Base-by-base conservation (phyloP, 2,113 vertebrate species). In the Malurus elegans region DNA sequence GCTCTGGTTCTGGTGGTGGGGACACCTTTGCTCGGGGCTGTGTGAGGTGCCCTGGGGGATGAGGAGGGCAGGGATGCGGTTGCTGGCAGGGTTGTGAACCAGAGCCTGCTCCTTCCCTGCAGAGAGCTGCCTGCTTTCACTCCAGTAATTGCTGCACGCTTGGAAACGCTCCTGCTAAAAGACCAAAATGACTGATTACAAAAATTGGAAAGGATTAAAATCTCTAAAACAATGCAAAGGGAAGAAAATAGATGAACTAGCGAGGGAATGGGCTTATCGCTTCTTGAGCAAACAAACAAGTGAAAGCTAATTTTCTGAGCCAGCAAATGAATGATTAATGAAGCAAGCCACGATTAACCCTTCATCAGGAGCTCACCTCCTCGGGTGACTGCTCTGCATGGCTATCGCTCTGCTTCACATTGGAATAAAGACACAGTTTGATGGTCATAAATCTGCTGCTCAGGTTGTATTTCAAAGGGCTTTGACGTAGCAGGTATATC, bases 251-350 rank as follows among this genome's bases (percentile, higher is more conserved):
- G 75, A 85, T 69, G 90, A 94, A 76, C 67, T 34, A 84, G 64
- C 13, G 4, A 92, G 86, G 92, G 79, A 93, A 92, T 26, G 51
- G 89, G 84, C 81, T 96, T 94, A 96, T 91, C 89, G 34, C 73
- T 92, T 91, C 96, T 95, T 94, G 92, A 90, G 93, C 87, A 95
- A 96, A 96, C 92, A 97, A 96, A 94, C 93, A 95, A 95, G 90
- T 75, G 90, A 88, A 95, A 95, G 92, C 92, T 96, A 92, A 95
- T 96, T 97, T 94, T 95, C 92, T n/a, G 60, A 96, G 94, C 79
- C 88, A 92, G 90, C 94, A 88, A 90, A 90, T 96, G 95, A 96
- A 94, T 92, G 94, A 96, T 96, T 95, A 95, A 96, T 95, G 96
- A 95, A 95, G 11, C 82, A 70, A 21, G 28, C 25, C 75, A 12